A percentile compares a stretch with the other conserved stretches of the same genome.
These are phyloP conservation scores for Lepus europaeus DNA, from an alignment of 2,113 vertebrate genomes.

Conservation along the genomic window DNA sequence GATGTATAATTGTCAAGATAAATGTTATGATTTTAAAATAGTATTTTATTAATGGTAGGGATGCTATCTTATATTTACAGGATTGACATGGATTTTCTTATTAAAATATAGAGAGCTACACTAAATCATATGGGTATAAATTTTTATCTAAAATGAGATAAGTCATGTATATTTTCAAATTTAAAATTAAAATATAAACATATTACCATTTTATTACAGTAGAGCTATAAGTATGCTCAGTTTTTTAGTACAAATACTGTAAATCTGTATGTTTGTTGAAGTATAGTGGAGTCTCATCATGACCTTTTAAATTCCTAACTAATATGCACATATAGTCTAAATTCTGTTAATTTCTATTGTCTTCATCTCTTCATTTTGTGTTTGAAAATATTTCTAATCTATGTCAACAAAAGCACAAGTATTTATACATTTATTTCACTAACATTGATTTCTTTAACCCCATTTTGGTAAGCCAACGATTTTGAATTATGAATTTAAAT, in stretches of 20 bases:
- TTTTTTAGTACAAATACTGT: slow-evolving; percentile 23
- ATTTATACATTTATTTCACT: slow-evolving; percentile 73
- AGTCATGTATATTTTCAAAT: slow-evolving; percentile 59
- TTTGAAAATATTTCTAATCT: slow-evolving; percentile 76
- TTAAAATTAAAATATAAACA: slow-evolving; percentile 57
- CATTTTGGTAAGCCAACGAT: slow-evolving; percentile 77
- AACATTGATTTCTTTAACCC: slow-evolving; percentile 79
- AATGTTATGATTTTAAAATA: slow-evolving; percentile 55
- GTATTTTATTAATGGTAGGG: slow-evolving; percentile 3
- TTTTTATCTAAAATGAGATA: slow-evolving; percentile 61
- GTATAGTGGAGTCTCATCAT: not conserved
- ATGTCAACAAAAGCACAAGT: slow-evolving; percentile 67
- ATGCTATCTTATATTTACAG: not conserved
- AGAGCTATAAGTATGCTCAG: not conserved
- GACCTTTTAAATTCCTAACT: slow-evolving; percentile 54
- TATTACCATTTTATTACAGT: slow-evolving; percentile 19
- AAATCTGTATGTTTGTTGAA: not conserved
- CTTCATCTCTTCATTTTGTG: slow-evolving; percentile 66
- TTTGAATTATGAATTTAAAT: slow-evolving; percentile 84
- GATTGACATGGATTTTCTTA: not conserved
- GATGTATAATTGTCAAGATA: slow-evolving; percentile 79
- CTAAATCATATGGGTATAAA: slow-evolving; percentile 15
- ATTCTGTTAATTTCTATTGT: slow-evolving; percentile 60
- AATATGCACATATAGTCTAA: slow-evolving; percentile 46
- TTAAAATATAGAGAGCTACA: slow-evolving; percentile 21